A percentile compares a stretch with the other conserved stretches of the same genome.
These are phyloP conservation scores for Triplophysa tibetana DNA, from an alignment of 2,113 vertebrate genomes.

Conservation along the genomic window DNA sequence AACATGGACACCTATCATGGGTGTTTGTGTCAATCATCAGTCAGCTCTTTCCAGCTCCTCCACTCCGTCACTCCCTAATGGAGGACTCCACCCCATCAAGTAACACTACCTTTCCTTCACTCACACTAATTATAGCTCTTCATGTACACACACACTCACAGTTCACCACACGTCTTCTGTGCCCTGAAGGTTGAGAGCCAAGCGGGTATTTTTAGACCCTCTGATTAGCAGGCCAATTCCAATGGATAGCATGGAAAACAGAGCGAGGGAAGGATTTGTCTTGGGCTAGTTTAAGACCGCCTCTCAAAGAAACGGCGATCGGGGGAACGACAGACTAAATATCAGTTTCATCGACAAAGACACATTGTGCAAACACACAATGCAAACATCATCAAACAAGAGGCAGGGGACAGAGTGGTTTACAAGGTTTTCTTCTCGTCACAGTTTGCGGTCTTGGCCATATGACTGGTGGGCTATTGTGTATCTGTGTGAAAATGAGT, in stretches of 20 bases:
- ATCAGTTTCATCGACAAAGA: constrained; percentile 40
- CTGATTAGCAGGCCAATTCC: constrained; percentile 14
- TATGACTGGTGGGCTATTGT: constrained; percentile 29
- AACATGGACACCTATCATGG: too few relatives aligned
- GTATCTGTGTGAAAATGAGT: constrained; percentile 3
- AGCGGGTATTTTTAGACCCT: constrained; percentile 26
- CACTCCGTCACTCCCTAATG: constrained; percentile 32
- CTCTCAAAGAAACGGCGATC: neutral
- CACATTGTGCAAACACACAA: constrained; percentile 46
- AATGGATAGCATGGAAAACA: constrained; percentile 27
- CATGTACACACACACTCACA: constrained; percentile 31
- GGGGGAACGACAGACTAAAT: constrained; percentile 11
- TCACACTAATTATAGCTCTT: constrained; percentile 50
- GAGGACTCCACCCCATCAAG: constrained; percentile 32
- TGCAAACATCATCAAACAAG: constrained; percentile 42
- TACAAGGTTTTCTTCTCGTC: constrained; percentile 24
- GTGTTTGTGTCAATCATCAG: constrained; percentile 19
- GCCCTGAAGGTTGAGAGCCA: constrained; percentile 29
- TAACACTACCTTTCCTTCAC: constrained; percentile 34
- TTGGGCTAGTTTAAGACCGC: neutral
- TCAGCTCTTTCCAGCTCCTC: constrained; percentile 16
- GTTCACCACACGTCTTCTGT: constrained; percentile 29
- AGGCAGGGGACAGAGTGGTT: constrained; percentile 36
- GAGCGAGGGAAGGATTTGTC: neutral
- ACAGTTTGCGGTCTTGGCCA: constrained; percentile 10